Evolutionary conservation across 1,140 invertebrate genomes (phyloP), one percentile per base, ranked within the genome.

Genomic region (Lordiphosa stackelbergi): DNA sequence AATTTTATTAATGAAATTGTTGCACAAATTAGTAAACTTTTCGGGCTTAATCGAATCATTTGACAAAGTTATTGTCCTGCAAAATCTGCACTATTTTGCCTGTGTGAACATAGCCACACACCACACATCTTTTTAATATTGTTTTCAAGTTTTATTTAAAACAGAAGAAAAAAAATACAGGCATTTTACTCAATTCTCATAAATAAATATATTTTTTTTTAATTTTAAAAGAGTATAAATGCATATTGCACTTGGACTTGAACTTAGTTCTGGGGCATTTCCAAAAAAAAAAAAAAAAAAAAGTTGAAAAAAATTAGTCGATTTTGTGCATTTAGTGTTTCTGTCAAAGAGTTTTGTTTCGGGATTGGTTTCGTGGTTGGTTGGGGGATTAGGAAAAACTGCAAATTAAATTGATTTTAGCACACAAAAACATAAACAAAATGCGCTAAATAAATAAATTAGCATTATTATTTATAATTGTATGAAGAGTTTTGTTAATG

Each of bases 221-320:
- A 40, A 24, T 46, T 38, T 53, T 66, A 8, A 31, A 31, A 31
- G 28, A 31, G 28, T 31, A 31, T 49, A 63, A 73, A 79, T 69
- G 63, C 66, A 81, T 81, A 81, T 81, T 81, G 75, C 75, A 81
- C 75, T 71, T 73, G 65, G 42, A 64, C 55, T 49, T 62, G 75
- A 81, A 81, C 75, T 81, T 81, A 53, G 75, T 81, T 81, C 75
- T 64, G 56, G 51, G 61, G 43, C 40, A 62, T 35, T 60, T 46
- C 12, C 16, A 59, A 71, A 55, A 66, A 62, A 42, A 57, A 45
- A 42, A 56, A 35, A 37, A 8, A 53, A 46, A 34, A 22, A 10
- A n/a, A n/a, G n/a, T n/a, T n/a, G n/a, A n/a, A n/a, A n/a, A n/a
- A n/a, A n/a, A n/a, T n/a, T n/a, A n/a, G n/a, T n/a, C n/a, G 22